Conservation (phyloP, 2,113 vertebrate species). For the Heptranchias perlo region DNA sequence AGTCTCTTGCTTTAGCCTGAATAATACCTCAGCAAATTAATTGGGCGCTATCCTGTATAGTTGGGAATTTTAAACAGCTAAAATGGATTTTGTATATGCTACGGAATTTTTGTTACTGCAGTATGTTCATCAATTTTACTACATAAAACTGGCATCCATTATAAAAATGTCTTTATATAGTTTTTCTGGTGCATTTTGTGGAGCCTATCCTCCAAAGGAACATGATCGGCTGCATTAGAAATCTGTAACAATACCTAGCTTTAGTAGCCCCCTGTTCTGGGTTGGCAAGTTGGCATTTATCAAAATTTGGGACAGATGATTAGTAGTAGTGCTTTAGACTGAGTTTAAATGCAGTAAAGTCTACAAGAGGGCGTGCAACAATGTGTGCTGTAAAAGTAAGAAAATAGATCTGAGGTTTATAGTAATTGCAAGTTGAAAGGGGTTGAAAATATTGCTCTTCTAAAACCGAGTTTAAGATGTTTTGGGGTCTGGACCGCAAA, state of each 20-base stretch:
- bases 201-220: neutral
- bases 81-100: neutral
- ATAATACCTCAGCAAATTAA: constrained; percentile 14
- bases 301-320: neutral
- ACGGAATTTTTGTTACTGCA: constrained; percentile 5
- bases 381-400: neutral
- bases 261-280: neutral
- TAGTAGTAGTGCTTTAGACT: neutral
- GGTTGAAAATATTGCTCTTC: neutral
- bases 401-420: neutral
- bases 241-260: neutral
- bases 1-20: neutral
- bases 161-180: neutral
- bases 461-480: neutral
- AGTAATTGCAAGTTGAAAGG: neutral
- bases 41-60: neutral
- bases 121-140: neutral
- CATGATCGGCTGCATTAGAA: neutral
- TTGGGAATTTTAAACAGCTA: neutral
- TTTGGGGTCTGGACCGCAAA: neutral
- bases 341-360: neutral
- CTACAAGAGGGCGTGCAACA: neutral
- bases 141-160: neutral
- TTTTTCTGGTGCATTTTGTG: neutral
- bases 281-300: neutral